phyloP scores from a whole-genome alignment of 2,113 vertebrate genomes.

The Stictonetta naevosa region DNA sequence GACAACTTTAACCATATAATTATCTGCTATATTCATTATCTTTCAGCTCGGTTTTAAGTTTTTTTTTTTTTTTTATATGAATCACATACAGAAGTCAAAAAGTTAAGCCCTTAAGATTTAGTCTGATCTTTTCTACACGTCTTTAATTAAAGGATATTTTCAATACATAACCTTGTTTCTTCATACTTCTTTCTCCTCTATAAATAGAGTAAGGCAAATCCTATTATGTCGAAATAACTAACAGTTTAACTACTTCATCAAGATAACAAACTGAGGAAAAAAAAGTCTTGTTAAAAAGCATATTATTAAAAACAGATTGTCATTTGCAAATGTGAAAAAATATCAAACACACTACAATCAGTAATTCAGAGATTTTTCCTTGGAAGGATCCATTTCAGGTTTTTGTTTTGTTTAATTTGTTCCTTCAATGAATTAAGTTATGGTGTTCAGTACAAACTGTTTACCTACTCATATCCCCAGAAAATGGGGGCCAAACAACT shows the following conservation, averaged over 20 bases:
- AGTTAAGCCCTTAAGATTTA: background rate
- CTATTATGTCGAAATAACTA: background rate
- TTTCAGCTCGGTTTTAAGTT: background rate
- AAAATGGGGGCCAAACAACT: background rate
- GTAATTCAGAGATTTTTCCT: background rate
- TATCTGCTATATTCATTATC: background rate
- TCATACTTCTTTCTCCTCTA: background rate
- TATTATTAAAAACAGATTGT: background rate
- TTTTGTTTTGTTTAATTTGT: background rate
- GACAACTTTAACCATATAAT: background rate
- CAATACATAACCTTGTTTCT: background rate
- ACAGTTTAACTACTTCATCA: background rate
- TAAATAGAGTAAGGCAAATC: background rate
- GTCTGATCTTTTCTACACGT: background rate
- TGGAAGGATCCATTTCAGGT: background rate
- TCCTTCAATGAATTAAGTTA: background rate
- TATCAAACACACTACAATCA: background rate
- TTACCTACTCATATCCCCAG: background rate
- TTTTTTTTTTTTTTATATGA: background rate
- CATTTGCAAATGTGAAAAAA: background rate
- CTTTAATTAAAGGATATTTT: background rate
- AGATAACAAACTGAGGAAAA: background rate
- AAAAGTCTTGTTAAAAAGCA: background rate
- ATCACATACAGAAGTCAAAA: background rate
- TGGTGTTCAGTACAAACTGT: background rate